Conservation (phyloP, 2,797 vertebrate genomes). For the Helostoma temminkii region DNA sequence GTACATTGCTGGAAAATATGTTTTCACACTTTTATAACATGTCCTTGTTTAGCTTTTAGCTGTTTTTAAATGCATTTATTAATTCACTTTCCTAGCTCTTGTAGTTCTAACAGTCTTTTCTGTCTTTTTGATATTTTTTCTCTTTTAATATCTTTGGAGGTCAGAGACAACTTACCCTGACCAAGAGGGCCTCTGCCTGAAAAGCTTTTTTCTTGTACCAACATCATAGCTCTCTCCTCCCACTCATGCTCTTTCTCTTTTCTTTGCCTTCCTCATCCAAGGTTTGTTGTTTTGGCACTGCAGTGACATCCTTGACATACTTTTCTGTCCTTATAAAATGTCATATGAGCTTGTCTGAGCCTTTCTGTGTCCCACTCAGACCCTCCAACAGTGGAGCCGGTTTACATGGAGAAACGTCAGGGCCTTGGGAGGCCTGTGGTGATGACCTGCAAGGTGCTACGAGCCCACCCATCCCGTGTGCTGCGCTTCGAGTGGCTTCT, state of each 20-base stretch:
- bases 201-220: slow-evolving; percentile 19
- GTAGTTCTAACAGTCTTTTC: slow-evolving; percentile 7
- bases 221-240: not conserved
- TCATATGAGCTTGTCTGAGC: slow-evolving; percentile 21
- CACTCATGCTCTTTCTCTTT: not conserved
- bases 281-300: not conserved
- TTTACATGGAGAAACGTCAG: slow-evolving; percentile 93
- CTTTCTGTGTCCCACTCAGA: slow-evolving; percentile 80
- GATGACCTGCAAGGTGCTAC: slow-evolving; percentile 94
- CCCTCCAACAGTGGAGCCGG: slow-evolving; percentile 93
- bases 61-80: slow-evolving; percentile 9
- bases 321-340: slow-evolving; percentile 27
- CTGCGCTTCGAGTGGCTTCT: slow-evolving; percentile 96
- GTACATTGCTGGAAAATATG: not conserved
- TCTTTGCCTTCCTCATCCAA: slow-evolving; percentile 8
- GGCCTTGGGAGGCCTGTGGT: slow-evolving; percentile 90
- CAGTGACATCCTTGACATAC: slow-evolving; percentile 15
- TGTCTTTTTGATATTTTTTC: slow-evolving; percentile 27
- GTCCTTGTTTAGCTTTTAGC: slow-evolving; percentile 24
- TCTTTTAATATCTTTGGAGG: slow-evolving; percentile 26
- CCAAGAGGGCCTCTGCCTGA: slow-evolving; percentile 11
- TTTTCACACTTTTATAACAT: slow-evolving; percentile 14
- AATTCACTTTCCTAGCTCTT: slow-evolving; percentile 2
- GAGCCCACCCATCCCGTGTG: slow-evolving; percentile 93
- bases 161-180: slow-evolving; percentile 28